These are phyloP conservation scores for Drosophila multiciliata DNA, from an alignment of 2,888 invertebrate genomes.

Conservation along the genomic window DNA sequence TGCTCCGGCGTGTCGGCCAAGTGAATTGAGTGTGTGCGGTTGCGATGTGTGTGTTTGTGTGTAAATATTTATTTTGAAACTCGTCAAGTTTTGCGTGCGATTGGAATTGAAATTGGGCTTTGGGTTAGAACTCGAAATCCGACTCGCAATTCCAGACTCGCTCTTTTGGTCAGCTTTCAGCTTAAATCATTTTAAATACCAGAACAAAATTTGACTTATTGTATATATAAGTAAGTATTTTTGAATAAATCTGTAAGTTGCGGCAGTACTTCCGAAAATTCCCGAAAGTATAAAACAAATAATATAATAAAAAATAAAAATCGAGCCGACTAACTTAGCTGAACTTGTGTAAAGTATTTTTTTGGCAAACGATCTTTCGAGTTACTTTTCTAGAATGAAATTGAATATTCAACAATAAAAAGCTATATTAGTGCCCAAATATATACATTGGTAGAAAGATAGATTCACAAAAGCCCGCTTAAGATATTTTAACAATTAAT, in stretches of 20 bases:
- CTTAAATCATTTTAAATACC: slow-evolving; percentile 10
- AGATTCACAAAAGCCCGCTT: background rate
- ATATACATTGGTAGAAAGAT: background rate
- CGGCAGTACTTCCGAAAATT: background rate
- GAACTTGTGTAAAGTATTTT: slow-evolving; percentile 1
- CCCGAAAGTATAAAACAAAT: background rate
- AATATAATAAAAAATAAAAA: background rate
- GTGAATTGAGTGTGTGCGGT: slow-evolving; percentile 34
- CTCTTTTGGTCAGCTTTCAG: slow-evolving; percentile 25
- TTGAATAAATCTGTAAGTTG: background rate
- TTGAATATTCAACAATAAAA: slow-evolving; percentile 1
- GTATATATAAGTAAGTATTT: background rate
- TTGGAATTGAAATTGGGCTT: slow-evolving; percentile 61
- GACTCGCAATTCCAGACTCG: slow-evolving; percentile 6
- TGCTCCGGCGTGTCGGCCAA: slow-evolving; percentile 44
- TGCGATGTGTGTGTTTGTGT: slow-evolving; percentile 21
- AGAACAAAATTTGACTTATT: background rate
- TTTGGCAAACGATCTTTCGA: slow-evolving; percentile 4
- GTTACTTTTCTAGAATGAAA: slow-evolving; percentile 13
- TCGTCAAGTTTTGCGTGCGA: slow-evolving; percentile 65
- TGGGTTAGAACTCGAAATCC: slow-evolving; percentile 32
- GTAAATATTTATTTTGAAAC: slow-evolving; percentile 73
- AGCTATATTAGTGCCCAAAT: background rate
- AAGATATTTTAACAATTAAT: background rate
- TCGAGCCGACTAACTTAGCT: background rate